Conservation (phyloP, 2,888 invertebrate genomes). For the Macrostomum cliftonense region DNA sequence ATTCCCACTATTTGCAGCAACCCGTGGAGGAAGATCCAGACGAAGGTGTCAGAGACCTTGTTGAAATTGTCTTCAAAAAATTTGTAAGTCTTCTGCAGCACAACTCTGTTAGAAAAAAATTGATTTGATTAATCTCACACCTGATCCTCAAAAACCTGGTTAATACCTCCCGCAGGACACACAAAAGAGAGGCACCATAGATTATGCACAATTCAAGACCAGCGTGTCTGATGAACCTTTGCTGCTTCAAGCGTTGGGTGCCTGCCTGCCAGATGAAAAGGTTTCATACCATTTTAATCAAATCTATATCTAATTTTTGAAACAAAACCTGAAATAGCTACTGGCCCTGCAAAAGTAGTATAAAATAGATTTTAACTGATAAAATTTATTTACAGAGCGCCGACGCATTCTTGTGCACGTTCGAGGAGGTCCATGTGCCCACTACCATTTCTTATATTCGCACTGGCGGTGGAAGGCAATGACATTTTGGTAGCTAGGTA, state of each 20-base stretch:
- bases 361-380: no score
- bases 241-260: slow-evolving; percentile 62
- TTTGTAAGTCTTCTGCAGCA: slow-evolving; percentile 39
- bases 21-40: slow-evolving; percentile 60
- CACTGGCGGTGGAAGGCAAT: no score
- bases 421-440: slow-evolving; percentile 6
- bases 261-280: slow-evolving; percentile 48
- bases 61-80: slow-evolving; percentile 50
- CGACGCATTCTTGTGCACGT: slow-evolving; percentile 7
- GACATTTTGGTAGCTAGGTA: no score
- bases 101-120: no score
- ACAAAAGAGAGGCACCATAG: slow-evolving; percentile 60
- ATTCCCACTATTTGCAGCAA: no score
- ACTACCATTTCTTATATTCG: not conserved
- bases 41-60: slow-evolving; percentile 62
- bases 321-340: no score
- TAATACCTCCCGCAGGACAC: slow-evolving; percentile 41
- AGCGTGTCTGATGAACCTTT: slow-evolving; percentile 55
- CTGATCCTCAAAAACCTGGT: not conserved
- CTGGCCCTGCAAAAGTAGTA: no score
- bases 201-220: slow-evolving; percentile 51
- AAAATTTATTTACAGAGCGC: slow-evolving; percentile 5
- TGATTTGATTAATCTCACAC: no score
- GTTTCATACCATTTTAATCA: not conserved
- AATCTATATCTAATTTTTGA: no score